These are phyloP conservation scores for Emys orbicularis DNA, from an alignment of 2,797 vertebrate species.

Conservation along the genomic window DNA sequence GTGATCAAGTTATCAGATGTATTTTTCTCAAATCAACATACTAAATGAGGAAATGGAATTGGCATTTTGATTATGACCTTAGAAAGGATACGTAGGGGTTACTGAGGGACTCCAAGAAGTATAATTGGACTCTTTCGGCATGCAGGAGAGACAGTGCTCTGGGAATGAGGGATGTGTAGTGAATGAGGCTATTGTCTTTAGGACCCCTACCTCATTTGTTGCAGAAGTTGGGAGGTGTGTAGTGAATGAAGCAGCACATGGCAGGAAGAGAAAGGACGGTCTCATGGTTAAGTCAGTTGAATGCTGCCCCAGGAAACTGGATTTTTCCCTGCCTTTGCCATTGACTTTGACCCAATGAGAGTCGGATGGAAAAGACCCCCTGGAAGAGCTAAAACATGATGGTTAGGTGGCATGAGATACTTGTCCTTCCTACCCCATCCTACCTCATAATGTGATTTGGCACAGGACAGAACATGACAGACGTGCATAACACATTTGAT, in stretches of 20 bases:
- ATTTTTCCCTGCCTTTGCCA: background rate
- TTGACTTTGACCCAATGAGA: background rate
- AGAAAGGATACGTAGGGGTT: background rate
- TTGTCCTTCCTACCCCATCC: too few species aligned
- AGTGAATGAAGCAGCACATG: background rate
- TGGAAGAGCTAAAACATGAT: background rate
- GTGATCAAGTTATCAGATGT: background rate
- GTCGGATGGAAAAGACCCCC: background rate
- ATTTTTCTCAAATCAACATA: background rate
- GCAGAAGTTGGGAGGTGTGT: background rate
- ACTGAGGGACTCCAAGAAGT: background rate
- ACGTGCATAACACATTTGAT: background rate
- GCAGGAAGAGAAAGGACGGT: background rate
- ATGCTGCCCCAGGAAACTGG: background rate
- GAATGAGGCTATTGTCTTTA: too few species aligned
- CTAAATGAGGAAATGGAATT: background rate
- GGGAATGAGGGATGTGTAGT: background rate
- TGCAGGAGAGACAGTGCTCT: background rate
- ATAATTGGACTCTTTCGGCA: background rate
- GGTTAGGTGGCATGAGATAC: background rate
- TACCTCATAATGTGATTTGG: background rate
- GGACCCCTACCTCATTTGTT: background rate
- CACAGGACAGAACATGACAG: background rate
- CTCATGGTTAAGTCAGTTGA: rapidly evolving
- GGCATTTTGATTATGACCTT: background rate